phyloP scores from a whole-genome alignment of 1,140 invertebrate species.

The Paracyclopina nana region DNA sequence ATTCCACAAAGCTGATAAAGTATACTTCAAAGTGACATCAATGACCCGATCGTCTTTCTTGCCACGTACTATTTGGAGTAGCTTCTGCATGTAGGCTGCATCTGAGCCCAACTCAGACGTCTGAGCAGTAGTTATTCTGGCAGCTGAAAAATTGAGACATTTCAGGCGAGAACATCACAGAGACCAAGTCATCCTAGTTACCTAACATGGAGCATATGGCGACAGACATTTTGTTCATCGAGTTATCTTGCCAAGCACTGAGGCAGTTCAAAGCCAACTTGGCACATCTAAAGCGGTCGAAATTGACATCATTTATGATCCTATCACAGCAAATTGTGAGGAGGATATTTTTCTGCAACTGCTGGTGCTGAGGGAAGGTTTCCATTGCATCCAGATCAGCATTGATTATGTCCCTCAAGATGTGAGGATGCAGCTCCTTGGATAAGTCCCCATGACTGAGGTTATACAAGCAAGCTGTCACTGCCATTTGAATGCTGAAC shows the following conservation, averaged over 20 bases:
- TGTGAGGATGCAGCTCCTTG: slow-evolving; percentile 41
- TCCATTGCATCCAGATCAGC: slow-evolving; percentile 19
- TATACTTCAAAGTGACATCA: slow-evolving; percentile 59
- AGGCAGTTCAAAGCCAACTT: slow-evolving; percentile 52
- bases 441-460: slow-evolving; percentile 46
- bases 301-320: slow-evolving; percentile 51
- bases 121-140: slow-evolving; percentile 50
- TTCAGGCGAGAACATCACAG: slow-evolving; percentile 6
- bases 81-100: slow-evolving; percentile 47
- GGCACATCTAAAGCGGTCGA: slow-evolving; percentile 50
- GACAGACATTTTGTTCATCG: slow-evolving; percentile 58
- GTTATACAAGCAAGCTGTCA: slow-evolving; percentile 59
- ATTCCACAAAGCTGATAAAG: slow-evolving; percentile 61
- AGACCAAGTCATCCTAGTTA: slow-evolving; percentile 19
- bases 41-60: slow-evolving; percentile 37
- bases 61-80: slow-evolving; percentile 43
- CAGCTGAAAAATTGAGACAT: slow-evolving; percentile 30
- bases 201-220: slow-evolving; percentile 55
- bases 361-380: slow-evolving; percentile 19
- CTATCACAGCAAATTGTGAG: slow-evolving; percentile 54
- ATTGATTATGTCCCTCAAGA: slow-evolving; percentile 40
- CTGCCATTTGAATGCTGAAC: slow-evolving; percentile 47
- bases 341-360: slow-evolving; percentile 55
- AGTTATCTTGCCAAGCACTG: slow-evolving; percentile 45
- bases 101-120: slow-evolving; percentile 46